These are phyloP conservation scores for Pagetopsis macropterus DNA, from an alignment of 2,797 vertebrate species.

Conservation along the genomic window DNA sequence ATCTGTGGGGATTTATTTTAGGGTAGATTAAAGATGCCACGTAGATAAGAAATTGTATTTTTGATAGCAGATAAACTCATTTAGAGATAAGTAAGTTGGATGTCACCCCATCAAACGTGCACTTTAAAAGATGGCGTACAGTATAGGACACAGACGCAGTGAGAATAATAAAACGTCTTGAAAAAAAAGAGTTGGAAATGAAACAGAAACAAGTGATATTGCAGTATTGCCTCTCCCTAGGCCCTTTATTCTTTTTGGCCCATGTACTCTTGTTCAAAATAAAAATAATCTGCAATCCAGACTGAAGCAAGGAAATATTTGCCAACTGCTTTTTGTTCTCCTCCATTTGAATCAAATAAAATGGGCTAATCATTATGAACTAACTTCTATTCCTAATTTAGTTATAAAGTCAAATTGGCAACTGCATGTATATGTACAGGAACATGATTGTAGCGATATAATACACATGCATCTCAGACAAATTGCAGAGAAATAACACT, in stretches of 20 bases:
- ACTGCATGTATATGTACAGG: not conserved
- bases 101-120: constrained; percentile 35
- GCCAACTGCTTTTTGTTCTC: constrained; percentile 7
- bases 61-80: constrained; percentile 27
- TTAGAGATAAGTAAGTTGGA: constrained; percentile 41
- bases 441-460: not conserved
- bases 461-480: not conserved
- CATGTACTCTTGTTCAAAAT: constrained; percentile 27
- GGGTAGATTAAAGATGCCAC: constrained; percentile 53
- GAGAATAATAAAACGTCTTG: constrained; percentile 41
- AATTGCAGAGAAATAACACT: constrained; percentile 2
- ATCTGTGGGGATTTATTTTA: constrained; percentile 44
- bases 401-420: not conserved
- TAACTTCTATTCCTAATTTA: not conserved
- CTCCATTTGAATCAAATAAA: constrained; percentile 26
- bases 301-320: constrained; percentile 11
- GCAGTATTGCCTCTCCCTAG: constrained; percentile 19
- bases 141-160: constrained; percentile 12
- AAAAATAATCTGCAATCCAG: constrained; percentile 33
- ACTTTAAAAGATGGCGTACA: constrained; percentile 31
- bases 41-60: constrained; percentile 41
- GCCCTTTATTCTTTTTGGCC: constrained; percentile 11
- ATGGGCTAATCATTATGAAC: constrained; percentile 18
- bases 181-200: constrained; percentile 24
- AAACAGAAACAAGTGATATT: constrained; percentile 40